Evolutionary conservation across 2,797 vertebrate species (phyloP).

Genomic region (Crenuchus spilurus): DNA sequence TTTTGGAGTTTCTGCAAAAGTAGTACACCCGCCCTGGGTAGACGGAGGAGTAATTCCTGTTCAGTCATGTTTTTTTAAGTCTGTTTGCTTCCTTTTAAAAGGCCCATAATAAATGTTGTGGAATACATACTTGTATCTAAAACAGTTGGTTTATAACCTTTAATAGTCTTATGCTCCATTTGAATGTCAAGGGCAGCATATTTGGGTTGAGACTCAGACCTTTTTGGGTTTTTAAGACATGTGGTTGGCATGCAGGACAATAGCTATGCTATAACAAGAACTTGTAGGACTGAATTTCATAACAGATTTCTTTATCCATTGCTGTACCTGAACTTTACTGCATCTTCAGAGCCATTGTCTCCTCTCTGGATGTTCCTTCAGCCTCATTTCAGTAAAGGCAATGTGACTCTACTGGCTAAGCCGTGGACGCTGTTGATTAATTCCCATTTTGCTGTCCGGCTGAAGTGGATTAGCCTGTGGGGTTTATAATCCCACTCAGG

Average conservation of each 20-base stretch:
- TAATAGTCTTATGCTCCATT: conserved; percentile 51
- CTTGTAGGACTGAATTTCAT: neutral
- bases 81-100: conserved; percentile 24
- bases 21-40: neutral
- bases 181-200: conserved; percentile 12
- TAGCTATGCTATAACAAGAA: neutral
- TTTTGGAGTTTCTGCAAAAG: neutral
- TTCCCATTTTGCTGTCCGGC: conserved; percentile 41
- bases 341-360: conserved; percentile 4
- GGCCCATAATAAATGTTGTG: conserved; percentile 51
- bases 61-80: conserved; percentile 54
- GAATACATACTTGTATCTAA: conserved; percentile 48
- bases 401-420: conserved; percentile 6
- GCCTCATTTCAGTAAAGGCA: conserved; percentile 25
- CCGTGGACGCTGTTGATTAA: conserved; percentile 44
- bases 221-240: neutral
- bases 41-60: conserved; percentile 3
- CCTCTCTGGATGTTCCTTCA: neutral
- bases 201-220: neutral
- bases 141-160: conserved; percentile 59
- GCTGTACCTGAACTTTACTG: neutral
- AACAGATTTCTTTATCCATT: neutral
- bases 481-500: conserved; percentile 57
- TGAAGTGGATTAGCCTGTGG: conserved; percentile 47
- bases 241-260: neutral